Conservation (phyloP, 2,888 invertebrate species). For the Malthinus flaveolus region DNA sequence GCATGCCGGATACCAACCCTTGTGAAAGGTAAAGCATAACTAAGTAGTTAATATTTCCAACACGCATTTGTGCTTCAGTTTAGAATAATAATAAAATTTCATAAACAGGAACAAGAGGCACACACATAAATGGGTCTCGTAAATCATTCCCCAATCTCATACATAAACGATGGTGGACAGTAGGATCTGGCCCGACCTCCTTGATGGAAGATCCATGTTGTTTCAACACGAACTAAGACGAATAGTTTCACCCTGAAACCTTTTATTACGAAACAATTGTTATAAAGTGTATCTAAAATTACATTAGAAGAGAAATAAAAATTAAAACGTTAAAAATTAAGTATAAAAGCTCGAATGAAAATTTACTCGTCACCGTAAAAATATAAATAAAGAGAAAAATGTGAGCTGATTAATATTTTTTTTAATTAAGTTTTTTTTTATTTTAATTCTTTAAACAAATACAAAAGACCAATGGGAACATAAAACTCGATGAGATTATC, state of each 20-base stretch:
- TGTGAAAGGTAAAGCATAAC: conserved; percentile 16
- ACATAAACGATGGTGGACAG: conserved; percentile 44
- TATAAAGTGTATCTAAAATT: conserved; percentile 1
- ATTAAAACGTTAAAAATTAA: not conserved
- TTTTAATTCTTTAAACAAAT: no score
- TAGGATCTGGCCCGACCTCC: conserved; percentile 33
- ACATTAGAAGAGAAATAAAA: not conserved
- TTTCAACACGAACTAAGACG: conserved; percentile 44
- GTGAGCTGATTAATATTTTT: conserved; percentile 1
- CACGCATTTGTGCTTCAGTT: conserved; percentile 18
- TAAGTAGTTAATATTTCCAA: conserved; percentile 19
- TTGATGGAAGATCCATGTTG: conserved; percentile 48
- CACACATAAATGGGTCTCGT: conserved; percentile 25
- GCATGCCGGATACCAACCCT: conserved; percentile 2
- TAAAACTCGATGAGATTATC: no score
- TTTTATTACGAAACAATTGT: conserved; percentile 4
- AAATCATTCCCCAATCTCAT: conserved; percentile 44
- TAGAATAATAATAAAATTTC: conserved; percentile 24
- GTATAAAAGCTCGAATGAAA: not conserved
- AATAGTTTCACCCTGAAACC: conserved; percentile 32
- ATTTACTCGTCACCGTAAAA: not conserved
- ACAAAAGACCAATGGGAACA: no score
- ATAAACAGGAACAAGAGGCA: conserved; percentile 33
- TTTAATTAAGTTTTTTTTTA: no score
- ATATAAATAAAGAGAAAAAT: not conserved